Conservation (phyloP, 2,888 invertebrate genomes). For the Acronicta alni region DNA sequence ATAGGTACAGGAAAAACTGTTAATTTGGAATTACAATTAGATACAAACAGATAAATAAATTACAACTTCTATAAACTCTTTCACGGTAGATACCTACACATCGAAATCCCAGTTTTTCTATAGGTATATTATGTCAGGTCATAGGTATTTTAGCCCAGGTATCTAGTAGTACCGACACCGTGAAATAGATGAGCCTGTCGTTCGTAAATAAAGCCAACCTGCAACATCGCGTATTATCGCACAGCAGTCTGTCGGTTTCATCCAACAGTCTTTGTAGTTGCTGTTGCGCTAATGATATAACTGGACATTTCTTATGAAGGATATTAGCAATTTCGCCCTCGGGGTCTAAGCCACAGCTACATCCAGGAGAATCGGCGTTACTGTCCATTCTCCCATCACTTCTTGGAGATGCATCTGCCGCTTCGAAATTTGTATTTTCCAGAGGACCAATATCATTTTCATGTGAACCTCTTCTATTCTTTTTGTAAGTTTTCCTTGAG, state of each 20-base stretch:
- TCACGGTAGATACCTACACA: too few relatives aligned
- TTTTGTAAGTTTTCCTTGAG: slow-evolving; percentile 78
- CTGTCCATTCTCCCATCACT: slow-evolving; percentile 59
- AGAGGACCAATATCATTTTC: slow-evolving; percentile 61
- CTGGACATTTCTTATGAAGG: slow-evolving; percentile 82
- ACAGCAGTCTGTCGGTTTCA: slow-evolving; percentile 76
- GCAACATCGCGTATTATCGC: slow-evolving; percentile 74
- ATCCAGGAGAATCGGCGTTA: slow-evolving; percentile 51
- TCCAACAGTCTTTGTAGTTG: slow-evolving; percentile 79
- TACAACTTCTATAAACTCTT: too few relatives aligned
- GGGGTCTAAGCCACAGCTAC: slow-evolving; percentile 74
- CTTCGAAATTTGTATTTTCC: slow-evolving; percentile 63
- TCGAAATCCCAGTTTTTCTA: too few relatives aligned
- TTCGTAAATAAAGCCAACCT: slow-evolving; percentile 62
- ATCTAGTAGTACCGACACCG: too few relatives aligned
- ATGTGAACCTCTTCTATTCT: slow-evolving; percentile 61
- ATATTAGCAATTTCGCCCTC: slow-evolving; percentile 79
- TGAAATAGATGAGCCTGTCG: not conserved
- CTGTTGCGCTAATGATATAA: slow-evolving; percentile 79
- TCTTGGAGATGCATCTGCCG: slow-evolving; percentile 64
- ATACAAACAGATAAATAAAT: too few relatives aligned
- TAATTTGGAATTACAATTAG: too few relatives aligned
- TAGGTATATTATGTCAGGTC: too few relatives aligned
- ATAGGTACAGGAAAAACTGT: too few relatives aligned
- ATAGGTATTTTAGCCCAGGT: too few relatives aligned